These are phyloP conservation scores for Salmo trutta DNA, from an alignment of 2,797 vertebrate genomes.

Conservation along the genomic window DNA sequence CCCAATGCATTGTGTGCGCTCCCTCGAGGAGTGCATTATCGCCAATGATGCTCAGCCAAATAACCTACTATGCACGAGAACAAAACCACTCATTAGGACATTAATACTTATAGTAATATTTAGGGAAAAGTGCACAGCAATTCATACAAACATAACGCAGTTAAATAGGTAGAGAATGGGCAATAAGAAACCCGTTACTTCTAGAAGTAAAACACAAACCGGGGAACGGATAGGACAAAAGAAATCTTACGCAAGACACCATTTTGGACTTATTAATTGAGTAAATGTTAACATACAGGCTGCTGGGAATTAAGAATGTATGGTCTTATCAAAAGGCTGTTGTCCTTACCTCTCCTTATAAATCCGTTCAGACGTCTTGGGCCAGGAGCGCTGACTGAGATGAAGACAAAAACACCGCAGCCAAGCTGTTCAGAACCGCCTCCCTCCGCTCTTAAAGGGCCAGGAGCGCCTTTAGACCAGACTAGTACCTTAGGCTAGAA, in stretches of 20 bases:
- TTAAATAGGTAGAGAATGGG: not conserved
- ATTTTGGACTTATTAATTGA: not conserved
- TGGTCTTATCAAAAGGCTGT: not conserved
- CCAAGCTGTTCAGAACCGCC: constrained; percentile 60
- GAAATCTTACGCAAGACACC: constrained; percentile 31
- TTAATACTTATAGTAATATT: not conserved
- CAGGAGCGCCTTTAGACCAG: constrained; percentile 43
- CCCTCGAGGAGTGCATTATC: constrained; percentile 12
- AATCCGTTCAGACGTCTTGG: constrained; percentile 66
- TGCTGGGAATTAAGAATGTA: not conserved
- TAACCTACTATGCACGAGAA: not conserved
- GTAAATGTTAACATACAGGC: not conserved
- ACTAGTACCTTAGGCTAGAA: not conserved
- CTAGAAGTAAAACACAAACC: constrained; percentile 31
- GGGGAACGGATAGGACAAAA: constrained; percentile 56
- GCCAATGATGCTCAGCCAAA: constrained; percentile 49
- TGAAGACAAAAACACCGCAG: constrained; percentile 79
- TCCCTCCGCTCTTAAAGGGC: constrained; percentile 76
- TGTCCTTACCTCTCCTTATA: constrained; percentile 68
- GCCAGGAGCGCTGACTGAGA: constrained; percentile 76
- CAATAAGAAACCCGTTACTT: constrained; percentile 61
- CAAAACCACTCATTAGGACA: not conserved
- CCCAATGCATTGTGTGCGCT: constrained; percentile 32
- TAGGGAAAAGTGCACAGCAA: not conserved
- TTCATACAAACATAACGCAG: not conserved